These are phyloP conservation scores for Brachionus angularis DNA, from an alignment of 1,140 invertebrate genomes.

Conservation along the genomic window DNA sequence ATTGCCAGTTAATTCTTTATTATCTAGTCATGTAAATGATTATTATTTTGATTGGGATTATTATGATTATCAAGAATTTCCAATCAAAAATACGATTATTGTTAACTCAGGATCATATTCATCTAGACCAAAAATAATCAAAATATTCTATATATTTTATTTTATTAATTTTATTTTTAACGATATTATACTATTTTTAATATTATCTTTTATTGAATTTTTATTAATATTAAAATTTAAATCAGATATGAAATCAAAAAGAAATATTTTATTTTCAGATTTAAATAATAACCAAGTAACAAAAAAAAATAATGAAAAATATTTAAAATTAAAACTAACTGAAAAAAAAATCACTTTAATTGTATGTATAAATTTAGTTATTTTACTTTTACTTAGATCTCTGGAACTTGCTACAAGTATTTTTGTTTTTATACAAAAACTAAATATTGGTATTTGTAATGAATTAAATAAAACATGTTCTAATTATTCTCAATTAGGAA, in stretches of 20 bases:
- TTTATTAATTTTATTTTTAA: slow-evolving; percentile 1
- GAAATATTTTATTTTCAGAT: not conserved
- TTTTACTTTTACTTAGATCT: not conserved
- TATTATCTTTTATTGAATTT: not conserved
- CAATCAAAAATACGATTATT: not conserved
- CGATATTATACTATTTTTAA: not conserved
- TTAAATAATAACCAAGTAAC: too few species aligned
- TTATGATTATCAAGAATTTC: slow-evolving; percentile 19
- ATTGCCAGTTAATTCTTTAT: too few species aligned
- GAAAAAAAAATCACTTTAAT: slow-evolving; percentile 2
- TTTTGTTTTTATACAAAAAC: slow-evolving; percentile 1
- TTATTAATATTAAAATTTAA: not conserved
- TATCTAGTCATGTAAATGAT: not conserved
- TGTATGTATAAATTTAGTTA: not conserved
- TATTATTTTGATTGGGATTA: not conserved
- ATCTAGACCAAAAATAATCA: too few species aligned
- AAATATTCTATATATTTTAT: not conserved
- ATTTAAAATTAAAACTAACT: not conserved
- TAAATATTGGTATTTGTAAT: not conserved
- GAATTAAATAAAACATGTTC: not conserved
- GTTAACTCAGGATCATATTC: too few species aligned
- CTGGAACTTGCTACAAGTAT: not conserved
- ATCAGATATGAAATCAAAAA: not conserved
- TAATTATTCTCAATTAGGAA: not conserved
- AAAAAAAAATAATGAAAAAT: not conserved